Evolutionary conservation across 2,797 vertebrate species (phyloP).

Genomic region (Zalophus californianus): DNA sequence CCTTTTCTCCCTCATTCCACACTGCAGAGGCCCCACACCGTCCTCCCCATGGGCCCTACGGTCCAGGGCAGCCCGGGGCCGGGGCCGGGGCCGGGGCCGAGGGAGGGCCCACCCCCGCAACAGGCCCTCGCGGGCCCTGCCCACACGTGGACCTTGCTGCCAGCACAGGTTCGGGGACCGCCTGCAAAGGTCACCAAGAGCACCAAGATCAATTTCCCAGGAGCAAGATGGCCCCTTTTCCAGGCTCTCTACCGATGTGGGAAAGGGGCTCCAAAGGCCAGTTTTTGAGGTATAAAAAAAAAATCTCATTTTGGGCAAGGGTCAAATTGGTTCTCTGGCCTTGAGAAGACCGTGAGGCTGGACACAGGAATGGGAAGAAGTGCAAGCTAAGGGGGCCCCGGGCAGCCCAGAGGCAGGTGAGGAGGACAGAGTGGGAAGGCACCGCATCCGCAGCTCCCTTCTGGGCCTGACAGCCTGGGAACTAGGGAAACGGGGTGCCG

Average conservation of each 20-base stretch:
- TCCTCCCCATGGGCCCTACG: rapidly evolving
- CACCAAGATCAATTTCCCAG: neutral
- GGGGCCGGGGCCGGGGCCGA: neutral
- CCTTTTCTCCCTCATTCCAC: neutral
- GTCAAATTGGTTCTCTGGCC: neutral
- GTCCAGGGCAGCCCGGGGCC: neutral
- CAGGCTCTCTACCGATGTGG: neutral
- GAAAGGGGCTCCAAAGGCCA: neutral
- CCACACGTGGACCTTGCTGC: neutral
- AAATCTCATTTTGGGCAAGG: neutral
- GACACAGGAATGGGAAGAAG: neutral
- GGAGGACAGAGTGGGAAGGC: neutral
- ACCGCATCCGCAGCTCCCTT: neutral
- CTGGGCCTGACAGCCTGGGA: neutral
- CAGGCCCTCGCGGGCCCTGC: neutral
- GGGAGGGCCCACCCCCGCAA: neutral
- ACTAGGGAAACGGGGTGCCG: neutral
- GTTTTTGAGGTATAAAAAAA: slow-evolving; percentile 39
- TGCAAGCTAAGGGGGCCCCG: neutral
- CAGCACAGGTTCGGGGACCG: neutral
- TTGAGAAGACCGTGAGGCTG: neutral
- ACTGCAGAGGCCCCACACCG: rapidly evolving
- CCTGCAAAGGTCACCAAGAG: neutral
- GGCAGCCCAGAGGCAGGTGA: neutral
- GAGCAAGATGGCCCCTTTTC: neutral